phyloP scores from a whole-genome alignment of 1,140 invertebrate species.

The Papilio polytes region DNA sequence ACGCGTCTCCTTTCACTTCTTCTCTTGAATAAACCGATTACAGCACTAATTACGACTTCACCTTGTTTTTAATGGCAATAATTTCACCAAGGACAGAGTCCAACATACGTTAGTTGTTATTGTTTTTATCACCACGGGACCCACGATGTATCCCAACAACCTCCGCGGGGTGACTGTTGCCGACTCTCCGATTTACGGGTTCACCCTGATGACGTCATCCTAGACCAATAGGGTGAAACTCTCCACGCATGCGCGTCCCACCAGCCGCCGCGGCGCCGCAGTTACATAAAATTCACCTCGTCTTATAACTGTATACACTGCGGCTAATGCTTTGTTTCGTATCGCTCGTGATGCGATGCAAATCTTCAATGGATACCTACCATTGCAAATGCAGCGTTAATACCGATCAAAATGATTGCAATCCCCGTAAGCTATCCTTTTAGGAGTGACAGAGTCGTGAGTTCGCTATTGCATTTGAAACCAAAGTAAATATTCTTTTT shows the following conservation, averaged over 20 bases:
- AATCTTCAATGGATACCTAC: conserved; percentile 52
- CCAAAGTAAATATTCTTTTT: conserved; percentile 77
- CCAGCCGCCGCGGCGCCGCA: conserved; percentile 74
- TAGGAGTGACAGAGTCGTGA: conserved; percentile 79
- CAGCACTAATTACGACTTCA: not conserved
- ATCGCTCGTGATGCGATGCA: conserved; percentile 5
- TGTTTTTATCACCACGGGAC: conserved; percentile 60
- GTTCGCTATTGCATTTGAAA: conserved; percentile 78
- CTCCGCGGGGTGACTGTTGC: conserved; percentile 77
- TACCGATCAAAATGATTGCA: conserved; percentile 56
- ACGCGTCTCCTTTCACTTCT: conserved; percentile 13
- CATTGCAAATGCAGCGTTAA: conserved; percentile 45
- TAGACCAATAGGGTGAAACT: conserved; percentile 78
- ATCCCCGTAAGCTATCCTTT: conserved; percentile 68
- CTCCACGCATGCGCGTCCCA: conserved; percentile 69
- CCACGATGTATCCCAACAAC: conserved; percentile 62
- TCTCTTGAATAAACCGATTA: conserved; percentile 1
- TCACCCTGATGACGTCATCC: conserved; percentile 81
- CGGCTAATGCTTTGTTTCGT: conserved; percentile 54
- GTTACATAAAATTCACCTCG: conserved; percentile 48
- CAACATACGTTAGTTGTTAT: conserved; percentile 49
- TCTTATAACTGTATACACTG: conserved; percentile 59
- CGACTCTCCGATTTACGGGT: conserved; percentile 77
- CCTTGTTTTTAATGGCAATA: conserved; percentile 43
- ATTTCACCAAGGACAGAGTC: conserved; percentile 41